Percentiles rank a stretch among this genome's conserved stretches.
Conservation (phyloP, 1,140 invertebrate species). For the Dendrolimus kikuchii region DNA sequence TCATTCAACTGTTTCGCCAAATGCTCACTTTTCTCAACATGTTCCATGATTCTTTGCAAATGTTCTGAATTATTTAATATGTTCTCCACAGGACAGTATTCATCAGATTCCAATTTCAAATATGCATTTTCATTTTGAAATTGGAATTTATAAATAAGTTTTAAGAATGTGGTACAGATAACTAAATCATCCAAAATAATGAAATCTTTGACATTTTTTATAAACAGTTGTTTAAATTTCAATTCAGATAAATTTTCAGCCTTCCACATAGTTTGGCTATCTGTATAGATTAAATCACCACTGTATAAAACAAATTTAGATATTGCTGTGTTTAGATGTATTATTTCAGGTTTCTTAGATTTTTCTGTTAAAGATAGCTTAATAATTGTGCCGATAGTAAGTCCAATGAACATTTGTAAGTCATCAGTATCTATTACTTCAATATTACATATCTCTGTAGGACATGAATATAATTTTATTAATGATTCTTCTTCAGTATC, state of each 20-base stretch:
- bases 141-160: conserved; percentile 39
- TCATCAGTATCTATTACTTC: conserved; percentile 19
- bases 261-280: conserved; percentile 48
- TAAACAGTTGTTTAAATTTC: conserved; percentile 32
- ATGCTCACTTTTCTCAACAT: conserved; percentile 32
- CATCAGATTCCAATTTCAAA: conserved; percentile 15
- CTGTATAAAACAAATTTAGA: conserved; percentile 27
- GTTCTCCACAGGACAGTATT: conserved; percentile 29
- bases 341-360: conserved; percentile 16
- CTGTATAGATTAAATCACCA: conserved; percentile 39
- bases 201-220: conserved; percentile 48
- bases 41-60: conserved; percentile 33
- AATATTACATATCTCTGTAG: conserved; percentile 36
- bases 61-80: conserved; percentile 37
- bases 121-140: conserved; percentile 29
- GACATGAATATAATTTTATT: conserved; percentile 36
- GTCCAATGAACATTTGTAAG: conserved; percentile 28
- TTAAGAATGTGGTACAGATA: conserved; percentile 48
- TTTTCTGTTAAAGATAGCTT: conserved; percentile 19
- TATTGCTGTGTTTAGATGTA: conserved; percentile 47
- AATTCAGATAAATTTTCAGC: conserved; percentile 28
- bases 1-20: conserved; percentile 31
- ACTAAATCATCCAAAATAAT: conserved; percentile 32
- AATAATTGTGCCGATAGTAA: conserved; percentile 41
- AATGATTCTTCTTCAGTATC: conserved; percentile 13